phyloP scores from a whole-genome alignment of 2,113 vertebrate genomes.

The Aix galericulata region DNA sequence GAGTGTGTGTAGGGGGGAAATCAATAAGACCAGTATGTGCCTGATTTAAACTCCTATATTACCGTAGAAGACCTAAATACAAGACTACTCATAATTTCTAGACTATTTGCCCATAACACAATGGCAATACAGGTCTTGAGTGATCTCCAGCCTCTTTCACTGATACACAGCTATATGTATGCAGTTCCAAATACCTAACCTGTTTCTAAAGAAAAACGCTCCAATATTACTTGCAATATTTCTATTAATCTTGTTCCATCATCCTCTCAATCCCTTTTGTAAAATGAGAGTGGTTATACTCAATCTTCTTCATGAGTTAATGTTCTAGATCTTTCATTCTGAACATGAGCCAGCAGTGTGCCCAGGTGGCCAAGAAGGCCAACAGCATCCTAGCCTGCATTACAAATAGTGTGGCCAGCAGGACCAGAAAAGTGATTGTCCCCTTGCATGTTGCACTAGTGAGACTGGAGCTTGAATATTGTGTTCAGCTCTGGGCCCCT shows the following conservation, averaged over 20 bases:
- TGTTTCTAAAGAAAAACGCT: background rate
- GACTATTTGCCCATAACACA: background rate
- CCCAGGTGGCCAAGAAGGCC: background rate
- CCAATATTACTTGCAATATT: background rate
- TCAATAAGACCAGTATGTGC: background rate
- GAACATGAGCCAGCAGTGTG: background rate
- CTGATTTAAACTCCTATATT: background rate
- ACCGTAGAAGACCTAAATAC: background rate
- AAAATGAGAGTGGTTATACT: background rate
- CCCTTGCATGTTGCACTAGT: background rate
- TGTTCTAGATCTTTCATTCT: background rate
- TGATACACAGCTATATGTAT: background rate
- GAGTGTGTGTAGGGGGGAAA: fast-evolving
- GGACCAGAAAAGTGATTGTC: background rate
- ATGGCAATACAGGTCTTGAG: background rate
- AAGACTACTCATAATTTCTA: background rate
- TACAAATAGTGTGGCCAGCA: background rate
- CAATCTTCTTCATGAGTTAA: background rate
- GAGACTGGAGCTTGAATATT: background rate
- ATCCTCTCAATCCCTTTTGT: background rate
- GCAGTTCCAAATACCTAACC: background rate
- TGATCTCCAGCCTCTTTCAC: background rate
- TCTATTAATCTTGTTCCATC: background rate
- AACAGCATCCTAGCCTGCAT: background rate
- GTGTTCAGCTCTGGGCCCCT: background rate